Evolutionary conservation across 1,140 invertebrate genomes (phyloP).

Genomic region (Ephestia elutella): DNA sequence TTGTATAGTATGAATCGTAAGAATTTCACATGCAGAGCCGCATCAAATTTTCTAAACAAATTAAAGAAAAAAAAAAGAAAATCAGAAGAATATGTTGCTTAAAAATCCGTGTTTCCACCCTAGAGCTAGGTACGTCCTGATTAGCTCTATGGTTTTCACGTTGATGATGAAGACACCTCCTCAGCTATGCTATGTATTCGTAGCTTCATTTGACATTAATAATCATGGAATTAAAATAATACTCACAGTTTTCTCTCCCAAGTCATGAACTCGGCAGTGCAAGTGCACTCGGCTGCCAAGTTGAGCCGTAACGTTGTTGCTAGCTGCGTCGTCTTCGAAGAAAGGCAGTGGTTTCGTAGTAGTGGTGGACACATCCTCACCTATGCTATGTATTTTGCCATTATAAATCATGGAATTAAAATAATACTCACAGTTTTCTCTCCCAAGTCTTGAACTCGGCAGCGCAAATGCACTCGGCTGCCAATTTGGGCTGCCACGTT

Average conservation of each 20-base stretch:
- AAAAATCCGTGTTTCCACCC: too few relatives aligned
- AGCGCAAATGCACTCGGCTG: conserved; percentile 79
- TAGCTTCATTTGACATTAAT: too few relatives aligned
- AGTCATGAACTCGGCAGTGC: conserved; percentile 82
- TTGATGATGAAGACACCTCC: too few relatives aligned
- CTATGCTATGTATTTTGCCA: too few relatives aligned
- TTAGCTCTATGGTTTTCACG: too few relatives aligned
- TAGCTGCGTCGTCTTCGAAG: conserved; percentile 76
- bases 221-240: too few relatives aligned
- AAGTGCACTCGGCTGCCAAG: conserved; percentile 79
- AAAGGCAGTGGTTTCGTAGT: conserved; percentile 77
- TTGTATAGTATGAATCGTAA: neutral
- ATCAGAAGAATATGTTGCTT: too few relatives aligned
- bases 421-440: conserved; percentile 80
- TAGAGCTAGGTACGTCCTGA: too few relatives aligned
- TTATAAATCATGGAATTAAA: too few relatives aligned
- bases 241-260: conserved; percentile 83
- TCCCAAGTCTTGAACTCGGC: conserved; percentile 81
- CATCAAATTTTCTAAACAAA: too few relatives aligned
- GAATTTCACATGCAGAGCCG: neutral
- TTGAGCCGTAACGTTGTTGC: conserved; percentile 80
- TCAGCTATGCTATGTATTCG: too few relatives aligned
- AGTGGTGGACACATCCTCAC: conserved; percentile 63
- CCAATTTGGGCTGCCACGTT: conserved; percentile 82
- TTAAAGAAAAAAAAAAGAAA: too few relatives aligned